phyloP scores from a whole-genome alignment of 2,797 vertebrate species.

The Galaxias olidus region DNA sequence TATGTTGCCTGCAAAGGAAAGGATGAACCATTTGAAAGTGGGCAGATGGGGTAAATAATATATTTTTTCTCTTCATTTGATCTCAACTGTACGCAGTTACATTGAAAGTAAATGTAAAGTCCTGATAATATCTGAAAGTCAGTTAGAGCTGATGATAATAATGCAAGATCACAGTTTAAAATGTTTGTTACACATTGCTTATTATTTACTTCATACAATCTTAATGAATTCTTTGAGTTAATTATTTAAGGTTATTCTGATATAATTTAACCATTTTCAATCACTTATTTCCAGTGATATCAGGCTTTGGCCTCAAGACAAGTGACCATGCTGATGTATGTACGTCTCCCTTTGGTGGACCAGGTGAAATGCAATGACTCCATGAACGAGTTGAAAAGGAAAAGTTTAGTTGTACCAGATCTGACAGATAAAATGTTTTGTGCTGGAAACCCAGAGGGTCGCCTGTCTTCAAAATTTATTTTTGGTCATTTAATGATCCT shows the following conservation, averaged over 20 bases:
- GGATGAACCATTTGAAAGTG: constrained; percentile 10
- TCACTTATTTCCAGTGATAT: constrained; percentile 51
- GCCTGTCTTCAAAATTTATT: constrained; percentile 68
- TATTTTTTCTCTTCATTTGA: too few species aligned
- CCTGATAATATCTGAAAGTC: not conserved
- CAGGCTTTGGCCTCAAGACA: constrained; percentile 50
- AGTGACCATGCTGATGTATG: constrained; percentile 13
- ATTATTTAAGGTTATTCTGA: not conserved
- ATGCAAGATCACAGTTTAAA: too few species aligned
- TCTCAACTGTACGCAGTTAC: too few species aligned
- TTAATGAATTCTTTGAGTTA: too few species aligned
- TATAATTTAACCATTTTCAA: not conserved
- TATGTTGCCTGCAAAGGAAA: constrained; percentile 59
- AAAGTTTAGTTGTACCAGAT: accelerated
- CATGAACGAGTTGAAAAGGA: accelerated
- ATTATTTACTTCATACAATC: not conserved
- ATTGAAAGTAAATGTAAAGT: too few species aligned
- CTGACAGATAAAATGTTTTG: constrained; percentile 72
- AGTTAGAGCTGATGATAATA: not conserved
- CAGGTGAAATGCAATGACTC: constrained; percentile 42
- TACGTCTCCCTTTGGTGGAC: constrained; percentile 53
- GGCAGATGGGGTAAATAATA: constrained; percentile 54
- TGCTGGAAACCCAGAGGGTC: constrained; percentile 56
- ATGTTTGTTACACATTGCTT: too few species aligned
- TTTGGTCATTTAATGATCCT: constrained; percentile 85